Base-by-base conservation (phyloP, 2,113 vertebrate genomes). In the Andinoacara biseriatus region DNA sequence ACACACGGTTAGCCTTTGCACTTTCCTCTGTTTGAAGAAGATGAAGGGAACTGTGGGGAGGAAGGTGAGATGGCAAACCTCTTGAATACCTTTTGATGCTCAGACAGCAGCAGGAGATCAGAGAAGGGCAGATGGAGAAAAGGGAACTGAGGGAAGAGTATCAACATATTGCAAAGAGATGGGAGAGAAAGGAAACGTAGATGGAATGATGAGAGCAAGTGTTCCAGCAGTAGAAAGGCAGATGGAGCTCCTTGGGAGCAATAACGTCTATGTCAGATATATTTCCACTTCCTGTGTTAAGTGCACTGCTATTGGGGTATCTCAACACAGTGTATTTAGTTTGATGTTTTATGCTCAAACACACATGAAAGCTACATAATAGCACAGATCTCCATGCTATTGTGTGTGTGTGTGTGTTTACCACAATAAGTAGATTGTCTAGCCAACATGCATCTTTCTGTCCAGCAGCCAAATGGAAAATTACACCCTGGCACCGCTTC, bases 61-160 rank as follows among this genome's bases (percentile, higher is more conserved):
- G 85, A 87, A 87, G 87, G 84, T 67, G 83, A 85, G 88, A 94
- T 86, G 82, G 77, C 80, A 52, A 90, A 88, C 91, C 92, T 91
- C 92, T 94, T 90, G 84, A 93, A 18, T 82, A 86, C 76, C 90
- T 93, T 93, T 93, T 94, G 92, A 94, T 89, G 87, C 88, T 90
- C 74, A 74, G 38, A 84, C 72, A 17, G 82, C 74, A 72, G 84
- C 72, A 89, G 84, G 46, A 92, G 91, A 93, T 93, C 87, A 91
- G 89, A 93, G 89, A 87, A 63, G 13, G 40, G 15, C n/a, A n/a
- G 81, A 72, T 58, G 54, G 43, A 78, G 84, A 67, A 72, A 72
- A 62, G 49, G 31, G 74, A 81, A 35, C 3, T 38, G 46, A 49
- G 33, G 20, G 33, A 75, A 80, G 52, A 87, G 74, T 35, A 38